phyloP scores from a whole-genome alignment of 2,113 vertebrate species.

The Phaethon lepturus region DNA sequence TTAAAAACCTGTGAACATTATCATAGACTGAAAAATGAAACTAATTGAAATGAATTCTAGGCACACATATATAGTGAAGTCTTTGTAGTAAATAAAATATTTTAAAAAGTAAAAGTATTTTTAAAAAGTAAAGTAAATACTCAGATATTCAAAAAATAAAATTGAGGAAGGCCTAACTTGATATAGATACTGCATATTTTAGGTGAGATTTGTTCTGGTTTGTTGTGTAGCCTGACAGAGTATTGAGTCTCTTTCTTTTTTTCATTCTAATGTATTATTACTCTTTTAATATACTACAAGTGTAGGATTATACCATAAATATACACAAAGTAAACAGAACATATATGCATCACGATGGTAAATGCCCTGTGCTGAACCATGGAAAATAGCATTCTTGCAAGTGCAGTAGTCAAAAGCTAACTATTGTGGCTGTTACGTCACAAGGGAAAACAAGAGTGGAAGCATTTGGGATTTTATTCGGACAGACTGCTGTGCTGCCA shows the following conservation, averaged over 20 bases:
- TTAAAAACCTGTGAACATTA: not conserved
- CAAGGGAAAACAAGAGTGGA: not conserved
- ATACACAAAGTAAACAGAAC: not conserved
- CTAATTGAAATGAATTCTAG: not conserved
- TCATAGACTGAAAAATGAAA: not conserved
- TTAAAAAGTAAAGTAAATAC: not conserved
- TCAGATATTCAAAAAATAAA: not conserved
- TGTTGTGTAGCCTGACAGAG: not conserved
- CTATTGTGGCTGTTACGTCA: not conserved
- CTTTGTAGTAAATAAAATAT: not conserved
- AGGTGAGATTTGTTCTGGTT: not conserved
- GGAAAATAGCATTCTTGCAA: not conserved
- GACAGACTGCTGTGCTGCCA: not conserved
- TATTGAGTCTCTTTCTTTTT: not conserved
- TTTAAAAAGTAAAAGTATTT: too few relatives aligned
- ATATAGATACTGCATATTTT: not conserved
- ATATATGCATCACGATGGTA: not conserved
- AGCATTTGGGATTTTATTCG: not conserved
- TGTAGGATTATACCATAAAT: not conserved
- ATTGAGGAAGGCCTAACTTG: not conserved
- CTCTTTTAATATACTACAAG: not conserved
- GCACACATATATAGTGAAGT: not conserved
- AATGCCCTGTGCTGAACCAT: not conserved
- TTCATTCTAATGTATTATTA: not conserved
- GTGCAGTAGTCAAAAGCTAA: not conserved